Evolutionary conservation across 2,113 vertebrate genomes (phyloP), one percentile per base, ranked within the genome.

Genomic region (Misgurnus anguillicaudatus): DNA sequence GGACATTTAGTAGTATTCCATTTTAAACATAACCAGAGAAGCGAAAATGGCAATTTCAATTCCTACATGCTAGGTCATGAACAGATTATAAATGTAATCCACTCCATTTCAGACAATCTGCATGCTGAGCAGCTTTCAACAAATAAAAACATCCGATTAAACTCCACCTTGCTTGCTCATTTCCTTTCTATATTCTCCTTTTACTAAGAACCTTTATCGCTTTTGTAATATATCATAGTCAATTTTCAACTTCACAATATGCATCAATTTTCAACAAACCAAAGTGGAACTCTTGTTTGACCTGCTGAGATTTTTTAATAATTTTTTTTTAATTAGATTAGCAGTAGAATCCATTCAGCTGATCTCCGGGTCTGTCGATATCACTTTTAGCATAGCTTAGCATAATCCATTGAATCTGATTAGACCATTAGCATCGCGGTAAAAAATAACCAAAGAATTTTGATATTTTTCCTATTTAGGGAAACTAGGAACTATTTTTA

Each of bases 41-140:
- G n/a, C 17, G 19, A 17, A 8, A 81, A 74, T 69, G 70, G 80
- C 87, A 86, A 88, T 89, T 87, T 85, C 85, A 89, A 84, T 84
- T 86, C 85, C 82, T 64, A 48, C 79, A 55, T 51, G 75, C 83
- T 81, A 82, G 86, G 86, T 88, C 85, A 76, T 82, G 86, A 89
- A 90, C 89, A 79, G 86, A 92, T 92, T 90, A 89, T 69, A 81
- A 75, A 42, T 82, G 69, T 91, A 90, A 92, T 89, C 88, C 88
- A 86, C 74, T 85, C 57, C 77, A 76, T 87, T 87, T 85, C 85
- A 85, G 86, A 77, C 48, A 4, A 84, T 76, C 83, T 73, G 82
- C 61, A 77, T 67, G 81, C 67, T 69, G 60, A 75, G 83, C 83
- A 21, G 31, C 80, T 47, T 74, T 75, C 13, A 21, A 71, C 60